Base-by-base conservation (phyloP, 2,113 vertebrate genomes). In the Porphyrio hochstetteri region DNA sequence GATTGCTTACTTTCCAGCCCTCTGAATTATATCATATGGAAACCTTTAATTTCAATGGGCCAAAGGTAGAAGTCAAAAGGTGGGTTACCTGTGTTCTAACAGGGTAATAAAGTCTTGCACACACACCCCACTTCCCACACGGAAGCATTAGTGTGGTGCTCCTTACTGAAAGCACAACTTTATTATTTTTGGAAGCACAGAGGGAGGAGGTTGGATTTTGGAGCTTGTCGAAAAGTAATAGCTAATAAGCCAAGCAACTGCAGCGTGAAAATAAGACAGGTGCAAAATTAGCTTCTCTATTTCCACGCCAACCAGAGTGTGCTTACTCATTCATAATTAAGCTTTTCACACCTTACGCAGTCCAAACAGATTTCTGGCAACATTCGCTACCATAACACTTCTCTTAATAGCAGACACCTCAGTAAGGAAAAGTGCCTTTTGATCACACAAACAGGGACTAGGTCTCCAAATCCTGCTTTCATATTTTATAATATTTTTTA, bases 281-380 rank as follows among this genome's bases (percentile, higher is more conserved):
- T 88, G 55, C 71, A 93, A 96, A 94, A 94, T 94, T 90, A 95
- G 78, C 59, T 96, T 61, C 87, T 55, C 31, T 35, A 94, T 88
- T 91, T 94, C 79, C 77, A 88, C 11, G 16, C 90, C 82, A 95
- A 60, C 61, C 50, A 74, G 33, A 72, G 55, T 27, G 23, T 82
- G 42, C 79, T 91, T 90, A 88, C 36, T 95, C 84, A 90, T 83
- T 90, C 82, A 85, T 67, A 96, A 96, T 96, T 82, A 91, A 87
- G 59, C 48, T 93, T 96, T 94, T 94, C 85, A 83, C 87, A 94
- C 87, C 68, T 96, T 82, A 35, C 3, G 1, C 28, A 82, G 63
- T 71, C 27, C 2, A 83, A 93, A 74, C 7, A 1, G 46, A 90
- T 64, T 95, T 74, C 63, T 90, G 82, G 79, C 92, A 74, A 82